These are phyloP conservation scores for Patella vulgata DNA, from an alignment of 1,140 invertebrate genomes.

Conservation along the genomic window DNA sequence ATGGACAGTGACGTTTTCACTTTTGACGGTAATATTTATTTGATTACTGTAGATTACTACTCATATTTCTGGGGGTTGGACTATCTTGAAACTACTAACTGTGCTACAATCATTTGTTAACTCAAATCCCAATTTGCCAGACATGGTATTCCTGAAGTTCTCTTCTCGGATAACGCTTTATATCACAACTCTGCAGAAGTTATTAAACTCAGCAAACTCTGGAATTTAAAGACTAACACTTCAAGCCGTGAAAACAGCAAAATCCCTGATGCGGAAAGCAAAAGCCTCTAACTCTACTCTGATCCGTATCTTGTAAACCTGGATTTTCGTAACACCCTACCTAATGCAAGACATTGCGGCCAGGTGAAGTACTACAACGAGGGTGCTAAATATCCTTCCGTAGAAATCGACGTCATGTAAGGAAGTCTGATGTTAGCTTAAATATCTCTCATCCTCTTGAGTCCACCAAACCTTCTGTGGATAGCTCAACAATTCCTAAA, in stretches of 20 bases:
- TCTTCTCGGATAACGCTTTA: conserved; percentile 30
- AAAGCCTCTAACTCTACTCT: not conserved
- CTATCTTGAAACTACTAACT: conserved; percentile 14
- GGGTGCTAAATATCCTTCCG: not conserved
- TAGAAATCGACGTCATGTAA: conserved; percentile 6
- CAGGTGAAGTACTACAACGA: not conserved
- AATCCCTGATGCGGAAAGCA: conserved; percentile 14
- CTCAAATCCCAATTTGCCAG: conserved; percentile 25
- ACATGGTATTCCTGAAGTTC: conserved; percentile 31
- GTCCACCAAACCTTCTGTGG: too few relatives aligned
- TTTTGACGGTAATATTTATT: conserved; percentile 29
- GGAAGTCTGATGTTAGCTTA: too few relatives aligned
- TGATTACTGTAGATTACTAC: conserved; percentile 38
- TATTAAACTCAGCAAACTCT: conserved; percentile 20
- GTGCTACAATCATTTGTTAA: conserved; percentile 18
- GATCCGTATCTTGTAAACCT: conserved; percentile 17
- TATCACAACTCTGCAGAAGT: conserved; percentile 34
- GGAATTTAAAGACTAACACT: conserved; percentile 37
- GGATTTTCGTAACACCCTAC: conserved; percentile 18
- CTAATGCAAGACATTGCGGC: conserved; percentile 6
- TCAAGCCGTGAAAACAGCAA: conserved; percentile 19
- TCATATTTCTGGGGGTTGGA: conserved; percentile 34
- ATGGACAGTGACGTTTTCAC: conserved; percentile 25
- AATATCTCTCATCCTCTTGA: too few relatives aligned
- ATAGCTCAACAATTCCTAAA: too few relatives aligned